Percentiles rank a stretch among this genome's conserved stretches.
Evolutionary conservation across 2,113 vertebrate genomes (phyloP).

Genomic region (Azemiops feae): DNA sequence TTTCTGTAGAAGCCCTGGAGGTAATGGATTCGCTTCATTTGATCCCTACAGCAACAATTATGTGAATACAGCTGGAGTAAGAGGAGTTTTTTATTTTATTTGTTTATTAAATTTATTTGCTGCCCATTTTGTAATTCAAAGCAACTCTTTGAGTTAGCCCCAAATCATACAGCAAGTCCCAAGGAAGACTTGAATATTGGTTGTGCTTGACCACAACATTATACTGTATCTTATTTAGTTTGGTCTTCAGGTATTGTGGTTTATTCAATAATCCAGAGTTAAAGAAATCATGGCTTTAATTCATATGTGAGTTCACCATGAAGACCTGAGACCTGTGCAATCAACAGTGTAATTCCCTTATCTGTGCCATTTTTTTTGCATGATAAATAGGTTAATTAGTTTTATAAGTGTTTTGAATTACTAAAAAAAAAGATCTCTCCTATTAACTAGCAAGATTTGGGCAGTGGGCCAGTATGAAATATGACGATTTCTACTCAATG

Average conservation of each 20-base stretch:
- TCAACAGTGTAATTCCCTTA: background rate
- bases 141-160: background rate
- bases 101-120: too few relatives aligned
- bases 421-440: background rate
- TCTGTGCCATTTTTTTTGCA: background rate
- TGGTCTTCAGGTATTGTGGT: background rate
- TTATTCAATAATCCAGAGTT: background rate
- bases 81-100: too few relatives aligned
- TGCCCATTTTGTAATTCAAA: too few relatives aligned
- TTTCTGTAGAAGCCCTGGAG: background rate
- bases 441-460: background rate
- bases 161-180: background rate
- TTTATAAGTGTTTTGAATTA: background rate
- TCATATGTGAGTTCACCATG: background rate
- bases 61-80: background rate
- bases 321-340: background rate
- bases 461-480: background rate
- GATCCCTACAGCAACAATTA: background rate
- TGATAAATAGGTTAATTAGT: background rate
- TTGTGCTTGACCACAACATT: background rate
- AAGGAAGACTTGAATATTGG: background rate
- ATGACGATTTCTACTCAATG: background rate
- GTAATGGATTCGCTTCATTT: background rate
- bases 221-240: background rate
- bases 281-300: background rate